Evolutionary conservation across 2,888 invertebrate species (phyloP).

Genomic region (Apamea monoglypha): DNA sequence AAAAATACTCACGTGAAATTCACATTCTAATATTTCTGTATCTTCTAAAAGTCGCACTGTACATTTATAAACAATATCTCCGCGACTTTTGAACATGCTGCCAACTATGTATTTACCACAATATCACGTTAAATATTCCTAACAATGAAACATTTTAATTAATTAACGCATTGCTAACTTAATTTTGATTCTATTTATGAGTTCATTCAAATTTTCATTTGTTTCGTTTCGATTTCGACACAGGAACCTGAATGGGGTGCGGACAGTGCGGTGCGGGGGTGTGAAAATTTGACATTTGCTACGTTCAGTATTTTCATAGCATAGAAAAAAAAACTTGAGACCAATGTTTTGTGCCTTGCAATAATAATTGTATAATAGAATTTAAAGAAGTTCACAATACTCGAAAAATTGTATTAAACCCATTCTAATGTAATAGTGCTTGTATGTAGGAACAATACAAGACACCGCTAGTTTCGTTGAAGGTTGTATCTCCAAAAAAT

Average conservation of each 20-base stretch:
- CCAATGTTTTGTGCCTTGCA: too few species aligned
- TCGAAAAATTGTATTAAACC: too few species aligned
- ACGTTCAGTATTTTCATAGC: slow-evolving; percentile 30
- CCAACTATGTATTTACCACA: slow-evolving; percentile 52
- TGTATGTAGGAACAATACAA: background rate
- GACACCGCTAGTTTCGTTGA: background rate
- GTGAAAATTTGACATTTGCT: slow-evolving; percentile 63
- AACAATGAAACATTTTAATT: slow-evolving; percentile 67
- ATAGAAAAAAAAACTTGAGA: background rate
- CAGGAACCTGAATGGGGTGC: slow-evolving; percentile 62
- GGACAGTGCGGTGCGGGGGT: slow-evolving; percentile 65
- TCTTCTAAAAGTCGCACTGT: slow-evolving; percentile 97
- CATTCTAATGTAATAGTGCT: background rate
- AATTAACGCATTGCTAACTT: slow-evolving; percentile 59
- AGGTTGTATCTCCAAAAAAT: background rate
- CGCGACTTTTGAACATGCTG: slow-evolving; percentile 92
- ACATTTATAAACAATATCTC: slow-evolving; percentile 96
- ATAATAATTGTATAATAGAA: background rate
- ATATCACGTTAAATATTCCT: slow-evolving; percentile 50
- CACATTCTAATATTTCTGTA: slow-evolving; percentile 97
- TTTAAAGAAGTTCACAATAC: background rate
- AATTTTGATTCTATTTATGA: slow-evolving; percentile 64
- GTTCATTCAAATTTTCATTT: slow-evolving; percentile 71
- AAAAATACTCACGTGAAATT: slow-evolving; percentile 92
- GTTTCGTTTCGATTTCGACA: slow-evolving; percentile 74